phyloP scores from a whole-genome alignment of 1,140 invertebrate genomes.

The Brachystomella parvula region DNA sequence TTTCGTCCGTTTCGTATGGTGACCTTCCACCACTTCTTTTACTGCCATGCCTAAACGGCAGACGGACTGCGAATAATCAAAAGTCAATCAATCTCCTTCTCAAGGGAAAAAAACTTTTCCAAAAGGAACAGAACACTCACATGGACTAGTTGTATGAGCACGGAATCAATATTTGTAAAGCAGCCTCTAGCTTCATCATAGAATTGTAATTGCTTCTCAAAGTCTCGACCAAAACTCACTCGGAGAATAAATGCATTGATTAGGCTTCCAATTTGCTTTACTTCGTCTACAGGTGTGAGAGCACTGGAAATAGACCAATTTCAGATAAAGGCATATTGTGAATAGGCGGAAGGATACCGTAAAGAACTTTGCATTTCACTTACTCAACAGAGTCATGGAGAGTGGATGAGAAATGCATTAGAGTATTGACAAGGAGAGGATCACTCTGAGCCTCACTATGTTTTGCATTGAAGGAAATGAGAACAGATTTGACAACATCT shows the following conservation, averaged over 20 bases:
- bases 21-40: constrained; percentile 60
- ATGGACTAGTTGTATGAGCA: constrained; percentile 75
- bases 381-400: constrained; percentile 90
- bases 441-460: constrained; percentile 60
- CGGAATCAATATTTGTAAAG: constrained; percentile 81
- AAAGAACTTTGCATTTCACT: constrained; percentile 40
- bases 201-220: constrained; percentile 84
- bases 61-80: constrained; percentile 53
- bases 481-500: constrained; percentile 72
- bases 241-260: constrained; percentile 70
- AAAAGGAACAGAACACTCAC: too few relatives aligned
- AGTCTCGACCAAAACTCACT: constrained; percentile 73
- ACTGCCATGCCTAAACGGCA: constrained; percentile 69
- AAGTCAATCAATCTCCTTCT: not conserved
- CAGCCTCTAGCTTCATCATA: constrained; percentile 81
- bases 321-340: not conserved
- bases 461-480: constrained; percentile 58
- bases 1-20: constrained; percentile 69
- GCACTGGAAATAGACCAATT: constrained; percentile 53
- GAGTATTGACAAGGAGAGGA: constrained; percentile 72
- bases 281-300: constrained; percentile 87
- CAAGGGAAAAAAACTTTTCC: too few relatives aligned
- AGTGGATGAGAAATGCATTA: constrained; percentile 76
- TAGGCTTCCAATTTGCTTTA: constrained; percentile 70
- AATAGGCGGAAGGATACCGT: not conserved